Conservation (phyloP, 2,888 invertebrate species). For the Pyrgus malvae region DNA sequence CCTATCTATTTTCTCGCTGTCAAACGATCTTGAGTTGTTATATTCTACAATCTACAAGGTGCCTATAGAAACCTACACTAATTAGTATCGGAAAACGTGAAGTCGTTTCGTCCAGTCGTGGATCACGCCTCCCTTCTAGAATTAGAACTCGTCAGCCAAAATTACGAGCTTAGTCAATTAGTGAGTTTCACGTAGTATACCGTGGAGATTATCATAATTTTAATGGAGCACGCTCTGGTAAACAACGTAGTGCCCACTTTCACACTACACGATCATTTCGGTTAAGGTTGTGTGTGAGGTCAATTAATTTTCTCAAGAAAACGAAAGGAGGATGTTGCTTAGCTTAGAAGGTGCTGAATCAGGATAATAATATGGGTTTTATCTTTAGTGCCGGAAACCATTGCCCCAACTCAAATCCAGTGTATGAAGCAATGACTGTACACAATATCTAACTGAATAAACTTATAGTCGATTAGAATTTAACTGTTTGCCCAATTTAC, state of each 20-base stretch:
- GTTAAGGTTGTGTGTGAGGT: slow-evolving; percentile 40
- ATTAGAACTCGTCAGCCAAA: neutral
- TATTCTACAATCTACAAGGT: neutral
- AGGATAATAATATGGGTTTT: neutral
- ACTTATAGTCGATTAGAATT: too few relatives aligned
- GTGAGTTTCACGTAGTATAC: slow-evolving; percentile 10
- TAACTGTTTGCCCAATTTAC: too few relatives aligned
- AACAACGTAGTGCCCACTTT: slow-evolving; percentile 51
- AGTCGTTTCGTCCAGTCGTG: neutral
- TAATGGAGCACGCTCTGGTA: slow-evolving; percentile 63
- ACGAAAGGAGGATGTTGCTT: slow-evolving; percentile 5
- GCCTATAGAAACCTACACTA: slow-evolving; percentile 12
- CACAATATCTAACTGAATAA: too few relatives aligned
- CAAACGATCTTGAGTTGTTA: slow-evolving; percentile 11
- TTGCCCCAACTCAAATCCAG: neutral
- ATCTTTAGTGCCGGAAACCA: neutral
- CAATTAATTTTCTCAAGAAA: neutral
- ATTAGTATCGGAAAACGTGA: slow-evolving; percentile 4
- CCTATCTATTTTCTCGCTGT: slow-evolving; percentile 14
- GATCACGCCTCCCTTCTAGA: neutral
- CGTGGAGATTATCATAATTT: slow-evolving; percentile 35
- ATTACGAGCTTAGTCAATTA: slow-evolving; percentile 6
- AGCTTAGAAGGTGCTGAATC: neutral
- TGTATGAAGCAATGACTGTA: too few relatives aligned
- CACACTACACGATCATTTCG: slow-evolving; percentile 52